Evolutionary conservation across 2,797 vertebrate species (phyloP), one percentile per base, ranked within the genome.

Genomic region (Tinamus major): DNA sequence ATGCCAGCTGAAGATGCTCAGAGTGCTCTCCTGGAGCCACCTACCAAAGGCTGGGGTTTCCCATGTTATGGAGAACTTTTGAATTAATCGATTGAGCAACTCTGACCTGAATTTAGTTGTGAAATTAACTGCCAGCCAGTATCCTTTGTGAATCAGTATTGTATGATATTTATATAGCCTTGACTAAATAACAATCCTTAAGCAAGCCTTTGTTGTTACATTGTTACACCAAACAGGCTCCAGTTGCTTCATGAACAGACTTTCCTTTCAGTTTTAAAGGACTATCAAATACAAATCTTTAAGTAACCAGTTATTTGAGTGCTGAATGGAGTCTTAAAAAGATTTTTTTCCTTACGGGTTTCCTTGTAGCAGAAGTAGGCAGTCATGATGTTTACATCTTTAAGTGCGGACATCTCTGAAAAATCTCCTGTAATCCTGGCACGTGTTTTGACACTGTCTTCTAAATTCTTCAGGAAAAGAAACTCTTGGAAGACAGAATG

Each of bases 401-500:
- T 79, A 84, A 87, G 51, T 15, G 42, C 18, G 21, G 18, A 46
- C 53, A 74, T 0, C 46, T 91, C n/a, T 88, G 29, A 53, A 67
- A 84, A 79, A 35, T 39, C 44, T 42, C 39, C 9, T 88, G 9
- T 78, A 68, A 74, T 88, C 87, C 53, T 46, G 87, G 44, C 42
- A 56, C 37, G 20, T 74, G n/a, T 58, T 77, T 89, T 96, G 67
- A 95, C 46, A 44, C 13, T 59, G 15, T 56, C 33, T 96, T 86
- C 87, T 93, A 83, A 56, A 85, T 75, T 78, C 55, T 65, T 6
- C 96, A 99, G 99, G 99, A 99, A 94, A 99, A 99, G 96, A 99
- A 99, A 96, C 94, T 99, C 37, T 17, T 99, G 95, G 99, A 99
- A 86, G 99, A 99, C 62, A 98, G 99, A 84, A 97, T 99, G 95